A percentile compares a stretch with the other conserved stretches of the same genome.
phyloP scores from a whole-genome alignment of 2,113 vertebrate species.

The Syngnathus floridae region DNA sequence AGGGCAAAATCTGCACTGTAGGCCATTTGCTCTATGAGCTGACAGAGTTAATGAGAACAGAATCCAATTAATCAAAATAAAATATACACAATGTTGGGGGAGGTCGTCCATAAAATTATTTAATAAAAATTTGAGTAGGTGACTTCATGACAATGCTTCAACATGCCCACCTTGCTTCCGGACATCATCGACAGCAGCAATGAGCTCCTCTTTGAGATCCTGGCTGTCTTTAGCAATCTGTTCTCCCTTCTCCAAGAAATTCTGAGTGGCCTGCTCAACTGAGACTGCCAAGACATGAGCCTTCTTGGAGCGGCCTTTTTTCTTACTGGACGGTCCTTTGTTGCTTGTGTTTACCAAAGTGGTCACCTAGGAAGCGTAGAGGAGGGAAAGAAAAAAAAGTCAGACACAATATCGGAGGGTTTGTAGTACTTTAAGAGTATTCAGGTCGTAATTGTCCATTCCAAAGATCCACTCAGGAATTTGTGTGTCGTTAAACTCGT shows the following conservation, averaged over 20 bases:
- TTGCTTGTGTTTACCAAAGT: conserved; percentile 97
- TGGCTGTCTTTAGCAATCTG: conserved; percentile 98
- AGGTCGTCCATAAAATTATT: no score
- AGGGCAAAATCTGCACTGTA: conserved; percentile 29
- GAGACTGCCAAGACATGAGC: conserved; percentile 96
- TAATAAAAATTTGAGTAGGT: background rate
- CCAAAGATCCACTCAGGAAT: background rate
- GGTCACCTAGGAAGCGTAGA: conserved; percentile 77
- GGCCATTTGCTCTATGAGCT: conserved; percentile 38
- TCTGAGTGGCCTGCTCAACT: conserved; percentile 95
- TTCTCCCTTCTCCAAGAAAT: conserved; percentile 96
- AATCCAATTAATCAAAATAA: no score
- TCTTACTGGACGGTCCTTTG: conserved; percentile 95
- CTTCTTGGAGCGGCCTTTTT: conserved; percentile 98
- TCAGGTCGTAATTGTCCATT: background rate
- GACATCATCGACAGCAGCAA: conserved; percentile 92
- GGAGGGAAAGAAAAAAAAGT: conserved; percentile 4
- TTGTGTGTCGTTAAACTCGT: background rate
- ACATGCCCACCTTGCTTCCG: conserved; percentile 86
- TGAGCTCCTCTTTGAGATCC: conserved; percentile 92
- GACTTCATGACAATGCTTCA: background rate
- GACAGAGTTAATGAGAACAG: conserved; percentile 15
- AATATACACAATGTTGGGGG: no score
- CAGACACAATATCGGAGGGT: background rate
- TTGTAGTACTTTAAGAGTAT: background rate